Base-by-base conservation (phyloP, 2,888 invertebrate species). In the Thalpophila matura region DNA sequence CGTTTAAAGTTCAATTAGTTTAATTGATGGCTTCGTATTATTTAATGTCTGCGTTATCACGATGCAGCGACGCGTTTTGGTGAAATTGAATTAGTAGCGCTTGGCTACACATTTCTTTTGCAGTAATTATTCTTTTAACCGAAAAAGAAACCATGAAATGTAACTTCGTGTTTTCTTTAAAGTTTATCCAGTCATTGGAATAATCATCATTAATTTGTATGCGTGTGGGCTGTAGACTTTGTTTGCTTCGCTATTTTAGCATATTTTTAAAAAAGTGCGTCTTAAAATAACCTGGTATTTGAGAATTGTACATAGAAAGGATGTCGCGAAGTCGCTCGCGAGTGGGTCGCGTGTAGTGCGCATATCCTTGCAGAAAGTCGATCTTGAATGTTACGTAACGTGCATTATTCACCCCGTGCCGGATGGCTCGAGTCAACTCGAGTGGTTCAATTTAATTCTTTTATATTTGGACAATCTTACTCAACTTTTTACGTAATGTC, bases 401-500 rank as follows among this genome's bases (percentile, higher is more conserved):
- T 73, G 77, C 75, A 86, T 82, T 81, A 90, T 89, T 89, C 86
- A 85, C 87, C 79, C 65, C 82, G 70, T 78, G 82, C 86, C 87
- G 86, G 86, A 88, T 85, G 83, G 81, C 80, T 80, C 67, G 82
- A 81, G 80, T 77, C 85, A 83, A 81, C 80, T 80, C 67, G 82
- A 81, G 80, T 77, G 75, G 86, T 85, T 84, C 82, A 85, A 81
- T 87, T 88, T 88, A 85, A 86, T 87, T 86, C 85, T 87, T 86
- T 83, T 89, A 88, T 84, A 87, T 90, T 91, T 89, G 89, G 87
- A 85, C 88, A 89, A 88, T 87, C 77, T 94, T 94, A 87, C 89
- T 83, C 89, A 93, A 94, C 83, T 68, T 53, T 73, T 93, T 94
- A 91, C 88, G 90, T 87, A 94, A 94, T 84, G 86, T 77, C 87